Conservation (phyloP, 2,888 invertebrate genomes). For the Melipona bicolor region DNA sequence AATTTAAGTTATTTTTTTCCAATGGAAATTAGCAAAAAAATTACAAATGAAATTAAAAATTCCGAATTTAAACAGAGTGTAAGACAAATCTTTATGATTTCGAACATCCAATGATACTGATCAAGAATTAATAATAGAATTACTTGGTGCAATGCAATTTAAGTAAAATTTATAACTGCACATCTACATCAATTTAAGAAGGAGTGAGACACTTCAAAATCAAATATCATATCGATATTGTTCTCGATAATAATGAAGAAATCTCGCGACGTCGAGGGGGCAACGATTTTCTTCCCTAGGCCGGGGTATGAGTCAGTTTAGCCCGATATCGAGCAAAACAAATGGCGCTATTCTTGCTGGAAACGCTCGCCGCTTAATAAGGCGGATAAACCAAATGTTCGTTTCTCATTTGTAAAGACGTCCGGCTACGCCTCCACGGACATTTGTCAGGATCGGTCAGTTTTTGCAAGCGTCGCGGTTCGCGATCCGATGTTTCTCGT, state of each 20-base stretch:
- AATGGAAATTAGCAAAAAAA: no score
- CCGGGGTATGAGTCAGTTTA: conserved; percentile 56
- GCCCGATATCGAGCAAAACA: conserved; percentile 59
- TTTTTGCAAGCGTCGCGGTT: conserved; percentile 73
- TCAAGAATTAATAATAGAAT: no score
- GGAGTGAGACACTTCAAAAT: background rate
- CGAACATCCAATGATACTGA: no score
- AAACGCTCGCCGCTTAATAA: conserved; percentile 68
- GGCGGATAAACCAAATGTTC: conserved; percentile 59
- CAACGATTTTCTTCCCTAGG: conserved; percentile 29
- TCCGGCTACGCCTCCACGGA: conserved; percentile 60
- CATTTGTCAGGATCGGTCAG: conserved; percentile 73
- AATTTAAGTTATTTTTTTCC: no score
- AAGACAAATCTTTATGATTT: no score
- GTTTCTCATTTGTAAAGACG: conserved; percentile 69
- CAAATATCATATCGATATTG: background rate
- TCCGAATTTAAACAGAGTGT: no score
- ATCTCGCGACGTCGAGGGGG: conserved; percentile 12
- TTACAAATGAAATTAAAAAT: no score
- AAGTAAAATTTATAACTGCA: no score
- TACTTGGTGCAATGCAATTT: no score
- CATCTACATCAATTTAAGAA: no score
- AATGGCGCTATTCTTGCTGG: conserved; percentile 68
- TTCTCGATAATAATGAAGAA: background rate
- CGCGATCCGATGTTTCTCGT: conserved; percentile 62